Evolutionary conservation across 2,888 invertebrate species (phyloP), one percentile per base, ranked within the genome.

Genomic region (Linhomoeus sp.): DNA sequence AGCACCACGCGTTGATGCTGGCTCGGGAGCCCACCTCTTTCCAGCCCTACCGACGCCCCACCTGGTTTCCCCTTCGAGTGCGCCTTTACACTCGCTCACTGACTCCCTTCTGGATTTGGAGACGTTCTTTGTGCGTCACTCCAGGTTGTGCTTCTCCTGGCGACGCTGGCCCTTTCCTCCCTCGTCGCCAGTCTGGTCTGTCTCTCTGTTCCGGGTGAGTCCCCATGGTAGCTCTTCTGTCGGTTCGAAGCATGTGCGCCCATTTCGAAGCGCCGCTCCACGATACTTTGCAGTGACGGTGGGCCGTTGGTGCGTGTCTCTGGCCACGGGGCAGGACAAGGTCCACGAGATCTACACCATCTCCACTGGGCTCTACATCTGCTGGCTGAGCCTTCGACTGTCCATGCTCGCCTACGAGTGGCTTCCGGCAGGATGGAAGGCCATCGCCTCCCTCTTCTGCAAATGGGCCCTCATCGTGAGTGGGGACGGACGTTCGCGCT

Each of bases 321-420:
- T 17, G 37, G 24, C 20, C 23, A 49, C 53, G 9, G 51, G 50
- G 1, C 76, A 77, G 37, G 68, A 63, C 2, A 66, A 67, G 51
- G 82, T 90, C 0, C 92, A 94, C 66, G 94, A 94, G 68, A 69
- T 94, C 3, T 94, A 97, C 66, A 92, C 92, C 0, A 84, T 87
- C 0, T 87, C 90, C 0, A 82, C 82, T 63, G 83, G 94, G 5
- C 79, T 87, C 53, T 97, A 94, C 69, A 75, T 87, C 19, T 88
- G 88, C 67, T 92, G 92, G 90, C 75, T 90, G 51, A 70, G 77
- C n/a, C 79, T 84, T 0, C 77, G 88, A 35, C 81, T 81, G 19
- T 73, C 80, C 22, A 78, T 81, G 12, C 72, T 90, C 39, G 76
- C 85, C 22, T 76, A 79, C 45, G 80, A 81, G 53, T 84, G 90